Evolutionary conservation across 2,888 invertebrate genomes (phyloP).

Genomic region (Thecophora atra): DNA sequence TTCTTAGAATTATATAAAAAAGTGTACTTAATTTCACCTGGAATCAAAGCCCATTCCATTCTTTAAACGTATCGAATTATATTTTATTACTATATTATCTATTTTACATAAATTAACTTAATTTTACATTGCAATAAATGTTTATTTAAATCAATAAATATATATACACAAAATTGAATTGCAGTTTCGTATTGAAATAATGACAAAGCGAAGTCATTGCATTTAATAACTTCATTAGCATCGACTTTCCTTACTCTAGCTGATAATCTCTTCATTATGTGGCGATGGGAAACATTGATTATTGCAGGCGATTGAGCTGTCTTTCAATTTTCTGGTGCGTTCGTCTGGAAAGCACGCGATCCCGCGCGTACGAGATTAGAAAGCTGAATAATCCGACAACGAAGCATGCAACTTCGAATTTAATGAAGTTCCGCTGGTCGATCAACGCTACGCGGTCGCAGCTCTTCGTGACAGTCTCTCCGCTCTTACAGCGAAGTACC

Average conservation of each 20-base stretch:
- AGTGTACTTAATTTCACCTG: constrained; percentile 19
- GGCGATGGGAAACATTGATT: constrained; percentile 41
- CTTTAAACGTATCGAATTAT: constrained; percentile 10
- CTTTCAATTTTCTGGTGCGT: constrained; percentile 59
- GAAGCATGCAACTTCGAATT: constrained; percentile 59
- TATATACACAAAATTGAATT: not conserved
- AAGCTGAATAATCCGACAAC: constrained; percentile 57
- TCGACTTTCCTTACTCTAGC: not conserved
- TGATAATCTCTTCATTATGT: not conserved
- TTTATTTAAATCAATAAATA: constrained; percentile 8
- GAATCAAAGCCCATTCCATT: constrained; percentile 11
- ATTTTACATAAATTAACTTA: constrained; percentile 13
- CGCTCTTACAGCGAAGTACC: constrained; percentile 80
- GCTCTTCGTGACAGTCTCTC: constrained; percentile 83
- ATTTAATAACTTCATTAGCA: not conserved
- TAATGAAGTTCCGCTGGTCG: constrained; percentile 79
- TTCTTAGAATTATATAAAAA: not conserved
- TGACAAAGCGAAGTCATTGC: not conserved
- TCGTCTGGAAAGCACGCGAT: constrained; percentile 56
- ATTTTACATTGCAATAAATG: constrained; percentile 21
- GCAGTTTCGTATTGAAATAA: not conserved
- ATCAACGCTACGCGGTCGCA: constrained; percentile 87
- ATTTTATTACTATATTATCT: constrained; percentile 8
- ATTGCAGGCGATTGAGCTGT: constrained; percentile 58
- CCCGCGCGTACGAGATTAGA: constrained; percentile 58